A percentile compares a stretch with the other conserved stretches of the same genome.
Evolutionary conservation across 2,113 vertebrate species (phyloP).

Genomic region (Pyrgilauda ruficollis): DNA sequence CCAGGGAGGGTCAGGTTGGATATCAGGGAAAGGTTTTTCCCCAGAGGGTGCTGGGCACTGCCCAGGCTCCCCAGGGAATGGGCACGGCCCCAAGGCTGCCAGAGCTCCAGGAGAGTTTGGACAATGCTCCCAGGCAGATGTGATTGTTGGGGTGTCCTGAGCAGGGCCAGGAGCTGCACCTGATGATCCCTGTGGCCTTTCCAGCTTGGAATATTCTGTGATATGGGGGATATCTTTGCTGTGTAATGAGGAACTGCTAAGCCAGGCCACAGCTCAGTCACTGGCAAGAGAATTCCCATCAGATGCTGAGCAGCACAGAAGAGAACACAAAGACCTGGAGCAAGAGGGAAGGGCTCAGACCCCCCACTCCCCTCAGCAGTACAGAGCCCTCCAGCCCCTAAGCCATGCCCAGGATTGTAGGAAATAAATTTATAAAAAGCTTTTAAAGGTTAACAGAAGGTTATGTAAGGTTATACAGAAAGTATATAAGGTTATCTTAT

Average conservation of each 20-base stretch:
- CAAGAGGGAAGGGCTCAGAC: not conserved
- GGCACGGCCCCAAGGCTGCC: rapidly evolving
- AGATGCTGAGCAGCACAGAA: not conserved
- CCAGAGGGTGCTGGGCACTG: not conserved
- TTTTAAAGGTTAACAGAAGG: not conserved
- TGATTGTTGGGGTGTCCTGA: not conserved
- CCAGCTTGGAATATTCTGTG: not conserved
- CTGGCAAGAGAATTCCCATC: not conserved
- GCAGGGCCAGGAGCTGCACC: not conserved
- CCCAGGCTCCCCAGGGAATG: not conserved
- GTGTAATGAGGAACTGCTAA: not conserved
- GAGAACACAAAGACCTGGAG: not conserved
- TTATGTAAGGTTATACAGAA: not conserved
- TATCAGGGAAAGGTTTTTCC: not conserved
- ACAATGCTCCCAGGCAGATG: not conserved
- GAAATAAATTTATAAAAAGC: not conserved
- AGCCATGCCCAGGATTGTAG: not conserved
- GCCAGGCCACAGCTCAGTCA: not conserved
- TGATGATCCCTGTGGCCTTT: not conserved
- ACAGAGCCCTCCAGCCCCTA: not conserved
- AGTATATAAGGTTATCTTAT: not conserved
- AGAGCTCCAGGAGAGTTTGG: rapidly evolving
- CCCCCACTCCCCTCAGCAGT: not conserved
- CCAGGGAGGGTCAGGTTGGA: not conserved
- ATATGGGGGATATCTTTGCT: not conserved